Evolutionary conservation across 1,140 invertebrate genomes (phyloP).

Genomic region (Dreissena rostriformis): DNA sequence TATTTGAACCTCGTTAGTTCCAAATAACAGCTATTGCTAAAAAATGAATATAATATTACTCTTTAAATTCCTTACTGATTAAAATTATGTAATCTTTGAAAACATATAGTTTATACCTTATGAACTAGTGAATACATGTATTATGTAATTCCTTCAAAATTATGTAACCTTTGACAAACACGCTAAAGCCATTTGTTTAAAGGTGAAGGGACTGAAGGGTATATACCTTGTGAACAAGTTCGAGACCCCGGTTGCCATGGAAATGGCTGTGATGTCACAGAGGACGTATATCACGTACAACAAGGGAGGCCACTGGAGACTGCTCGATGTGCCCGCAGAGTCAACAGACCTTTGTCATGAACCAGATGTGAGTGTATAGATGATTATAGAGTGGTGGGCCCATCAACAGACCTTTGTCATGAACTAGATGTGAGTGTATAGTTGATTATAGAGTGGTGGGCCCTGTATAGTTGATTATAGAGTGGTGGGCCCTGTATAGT

Average conservation of each 20-base stretch:
- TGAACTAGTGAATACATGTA: too few species aligned
- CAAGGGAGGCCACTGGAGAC: conserved; percentile 91
- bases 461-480: conserved; percentile 68
- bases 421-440: conserved; percentile 51
- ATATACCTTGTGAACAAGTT: conserved; percentile 92
- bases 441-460: not conserved
- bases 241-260: conserved; percentile 77
- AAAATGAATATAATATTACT: too few species aligned
- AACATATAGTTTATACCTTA: too few species aligned
- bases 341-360: conserved; percentile 81
- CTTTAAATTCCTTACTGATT: too few species aligned
- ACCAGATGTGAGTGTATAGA: conserved; percentile 41
- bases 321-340: conserved; percentile 87
- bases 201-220: conserved; percentile 91
- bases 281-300: conserved; percentile 91
- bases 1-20: too few species aligned
- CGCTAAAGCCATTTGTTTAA: not conserved
- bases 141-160: too few species aligned
- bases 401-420: conserved; percentile 79
- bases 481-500: conserved; percentile 35
- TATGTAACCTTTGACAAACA: too few species aligned
- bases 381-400: not conserved
- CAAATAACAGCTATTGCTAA: too few species aligned
- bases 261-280: conserved; percentile 31
- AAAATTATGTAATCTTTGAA: too few species aligned